Percentiles rank a stretch among this genome's conserved stretches.
These are phyloP conservation scores for Pogonophryne albipinna DNA, from an alignment of 2,797 vertebrate genomes.

Conservation along the genomic window DNA sequence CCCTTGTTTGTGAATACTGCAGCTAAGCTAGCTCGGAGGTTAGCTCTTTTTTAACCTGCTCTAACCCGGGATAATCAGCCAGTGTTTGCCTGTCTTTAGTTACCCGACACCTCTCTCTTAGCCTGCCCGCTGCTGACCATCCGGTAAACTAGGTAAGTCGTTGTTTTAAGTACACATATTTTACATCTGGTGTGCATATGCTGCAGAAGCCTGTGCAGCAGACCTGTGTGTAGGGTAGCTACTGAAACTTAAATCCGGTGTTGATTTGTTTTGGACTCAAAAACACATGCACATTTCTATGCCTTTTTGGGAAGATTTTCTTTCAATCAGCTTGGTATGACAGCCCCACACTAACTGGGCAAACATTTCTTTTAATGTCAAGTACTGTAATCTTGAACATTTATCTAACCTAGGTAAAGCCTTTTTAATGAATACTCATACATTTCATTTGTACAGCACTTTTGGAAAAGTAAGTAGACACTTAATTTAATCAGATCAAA, in stretches of 20 bases:
- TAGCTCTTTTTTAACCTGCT: constrained; percentile 49
- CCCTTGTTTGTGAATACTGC: constrained; percentile 35
- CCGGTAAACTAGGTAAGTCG: constrained; percentile 46
- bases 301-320: neutral
- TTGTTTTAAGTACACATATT: neutral
- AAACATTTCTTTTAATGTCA: neutral
- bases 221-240: neutral
- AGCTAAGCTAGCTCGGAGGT: constrained; percentile 64
- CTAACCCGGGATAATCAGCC: constrained; percentile 32
- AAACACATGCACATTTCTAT: neutral
- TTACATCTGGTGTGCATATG: constrained; percentile 1
- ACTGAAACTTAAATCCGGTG: neutral
- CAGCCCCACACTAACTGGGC: no score
- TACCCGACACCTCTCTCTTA: constrained; percentile 14
- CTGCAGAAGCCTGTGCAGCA: neutral
- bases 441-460: no score
- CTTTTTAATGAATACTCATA: no score
- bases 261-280: neutral
- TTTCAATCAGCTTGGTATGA: neutral
- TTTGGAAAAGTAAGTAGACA: no score
- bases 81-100: constrained; percentile 33
- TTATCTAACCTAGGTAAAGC: neutral
- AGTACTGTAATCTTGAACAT: neutral
- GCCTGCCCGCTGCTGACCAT: neutral
- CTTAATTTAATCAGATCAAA: no score